A percentile compares a stretch with the other conserved stretches of the same genome.
These are phyloP conservation scores for Piprites chloris DNA, from an alignment of 2,113 vertebrate species.

Conservation along the genomic window DNA sequence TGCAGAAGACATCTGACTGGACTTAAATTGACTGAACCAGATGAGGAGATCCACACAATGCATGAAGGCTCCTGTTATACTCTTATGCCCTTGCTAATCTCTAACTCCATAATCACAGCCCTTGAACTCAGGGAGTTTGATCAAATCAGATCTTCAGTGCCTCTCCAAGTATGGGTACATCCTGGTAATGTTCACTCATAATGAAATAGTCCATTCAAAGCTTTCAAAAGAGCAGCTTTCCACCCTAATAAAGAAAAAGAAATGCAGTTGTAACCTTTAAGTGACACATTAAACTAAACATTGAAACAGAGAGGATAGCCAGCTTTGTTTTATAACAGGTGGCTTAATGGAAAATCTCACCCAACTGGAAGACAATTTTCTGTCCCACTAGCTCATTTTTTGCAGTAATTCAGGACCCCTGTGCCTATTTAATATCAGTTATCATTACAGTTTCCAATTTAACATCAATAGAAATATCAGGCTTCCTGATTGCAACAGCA, in stretches of 20 bases:
- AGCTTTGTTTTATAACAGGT: neutral
- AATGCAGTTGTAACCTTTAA: neutral
- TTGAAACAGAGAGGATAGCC: neutral
- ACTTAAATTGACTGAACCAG: neutral
- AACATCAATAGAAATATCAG: conserved; percentile 20
- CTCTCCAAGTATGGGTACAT: neutral
- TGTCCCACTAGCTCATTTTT: neutral
- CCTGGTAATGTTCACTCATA: neutral
- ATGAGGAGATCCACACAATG: neutral
- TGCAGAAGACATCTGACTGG: neutral
- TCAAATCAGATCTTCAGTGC: neutral
- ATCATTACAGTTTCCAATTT: conserved; percentile 1
- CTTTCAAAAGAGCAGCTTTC: neutral
- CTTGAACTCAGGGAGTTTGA: neutral
- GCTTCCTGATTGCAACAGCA: neutral
- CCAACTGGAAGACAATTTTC: neutral
- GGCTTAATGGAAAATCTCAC: neutral
- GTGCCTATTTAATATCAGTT: neutral
- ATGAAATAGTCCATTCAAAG: neutral
- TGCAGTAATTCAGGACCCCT: neutral
- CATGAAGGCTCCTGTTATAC: neutral
- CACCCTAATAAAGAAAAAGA: neutral
- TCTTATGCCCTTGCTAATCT: neutral
- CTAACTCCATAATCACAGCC: neutral
- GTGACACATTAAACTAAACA: neutral